Conservation (phyloP, 1,140 invertebrate species). For the Brachionus koreanus region DNA sequence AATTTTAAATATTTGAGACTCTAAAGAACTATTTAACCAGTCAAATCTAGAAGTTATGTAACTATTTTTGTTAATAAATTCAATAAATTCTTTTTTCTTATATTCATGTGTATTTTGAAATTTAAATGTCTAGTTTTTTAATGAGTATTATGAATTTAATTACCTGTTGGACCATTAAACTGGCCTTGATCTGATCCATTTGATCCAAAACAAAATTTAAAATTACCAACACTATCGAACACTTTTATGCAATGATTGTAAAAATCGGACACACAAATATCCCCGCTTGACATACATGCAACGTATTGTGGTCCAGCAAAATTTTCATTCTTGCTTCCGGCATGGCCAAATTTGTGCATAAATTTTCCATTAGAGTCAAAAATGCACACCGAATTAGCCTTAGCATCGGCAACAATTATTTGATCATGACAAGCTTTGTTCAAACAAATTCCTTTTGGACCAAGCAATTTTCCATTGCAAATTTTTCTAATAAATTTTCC, state of each 20-base stretch:
- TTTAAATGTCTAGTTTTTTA: neutral
- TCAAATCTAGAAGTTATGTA: too few relatives aligned
- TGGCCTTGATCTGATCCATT: conserved; percentile 63
- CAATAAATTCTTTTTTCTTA: too few relatives aligned
- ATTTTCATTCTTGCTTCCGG: conserved; percentile 57
- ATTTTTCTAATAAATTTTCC: conserved; percentile 63
- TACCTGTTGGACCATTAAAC: conserved; percentile 64
- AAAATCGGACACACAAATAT: conserved; percentile 64
- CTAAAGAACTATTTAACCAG: too few relatives aligned
- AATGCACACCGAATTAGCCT: conserved; percentile 61
- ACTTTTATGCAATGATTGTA: conserved; percentile 64
- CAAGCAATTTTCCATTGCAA: conserved; percentile 62
- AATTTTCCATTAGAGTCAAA: conserved; percentile 62
- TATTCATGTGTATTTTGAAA: neutral
- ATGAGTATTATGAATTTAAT: neutral
- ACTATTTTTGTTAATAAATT: too few relatives aligned
- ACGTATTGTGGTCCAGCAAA: conserved; percentile 66
- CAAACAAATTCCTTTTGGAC: conserved; percentile 62
- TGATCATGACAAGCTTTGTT: conserved; percentile 58
- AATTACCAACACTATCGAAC: conserved; percentile 48
- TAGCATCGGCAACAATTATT: conserved; percentile 65
- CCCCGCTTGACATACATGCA: conserved; percentile 58
- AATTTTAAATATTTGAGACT: too few relatives aligned
- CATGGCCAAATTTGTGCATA: conserved; percentile 46
- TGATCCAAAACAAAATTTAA: conserved; percentile 57